Base-by-base conservation (phyloP, 2,888 invertebrate genomes). In the Drosophila antonietae region DNA sequence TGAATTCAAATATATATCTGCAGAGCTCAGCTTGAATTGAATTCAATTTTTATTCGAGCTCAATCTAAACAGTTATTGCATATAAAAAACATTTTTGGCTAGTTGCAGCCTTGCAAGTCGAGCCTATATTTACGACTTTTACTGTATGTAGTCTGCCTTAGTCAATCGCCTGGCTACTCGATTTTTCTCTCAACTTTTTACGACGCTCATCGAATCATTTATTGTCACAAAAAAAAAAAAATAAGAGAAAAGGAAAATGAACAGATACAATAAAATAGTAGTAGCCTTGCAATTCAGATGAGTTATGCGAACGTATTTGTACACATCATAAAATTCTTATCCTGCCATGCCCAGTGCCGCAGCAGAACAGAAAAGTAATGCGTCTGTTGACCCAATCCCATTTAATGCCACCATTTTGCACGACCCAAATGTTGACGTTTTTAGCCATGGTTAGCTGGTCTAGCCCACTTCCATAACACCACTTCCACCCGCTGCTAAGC, bases 311-410 rank as follows among this genome's bases (percentile, higher is more conserved):
- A 33, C 18, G 35, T 39, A 35, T 59, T 53, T 60, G 55, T 51
- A 56, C 67, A 63, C 39, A 47, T 53, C 63, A 68, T 57, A 68
- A 57, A 52, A 52, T 66, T 31, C 44, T 23, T 52, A 39, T 56
- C 15, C n/a, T 39, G 44, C 31, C 49, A 28, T 53, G 33, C 49
- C 62, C 63, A 18, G 52, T 6, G 43, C 55, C 39, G 43, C 28
- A 10, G 46, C 43, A 8, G 35, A 35, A 33, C 33, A 23, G 37
- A 15, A 51, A 46, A 57, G 65, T 62, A 73, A 72, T 73, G 73
- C 73, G 73, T 67, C 59, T 62, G 73, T 72, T 73, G 73, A 73
- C 73, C 73, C 73, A 73, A 57, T 68, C 44, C 68, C 37, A 51
- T 58, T 72, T 61, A 59, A 62, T 62, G 67, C 64, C 73, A 58